Conservation (phyloP, 1,140 invertebrate genomes). For the Drosophila mauritiana region DNA sequence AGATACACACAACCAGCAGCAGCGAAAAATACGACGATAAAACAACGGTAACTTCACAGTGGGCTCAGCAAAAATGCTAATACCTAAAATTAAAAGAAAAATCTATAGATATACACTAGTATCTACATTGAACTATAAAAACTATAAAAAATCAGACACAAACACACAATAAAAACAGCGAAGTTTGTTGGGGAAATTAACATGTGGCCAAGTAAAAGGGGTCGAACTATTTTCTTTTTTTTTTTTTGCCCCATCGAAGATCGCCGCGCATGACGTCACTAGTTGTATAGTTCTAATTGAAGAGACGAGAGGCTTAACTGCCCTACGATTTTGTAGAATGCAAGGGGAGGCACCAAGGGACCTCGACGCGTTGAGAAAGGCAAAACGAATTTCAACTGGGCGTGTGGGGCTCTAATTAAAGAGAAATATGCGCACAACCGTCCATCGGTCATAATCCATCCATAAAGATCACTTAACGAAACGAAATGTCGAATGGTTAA, state of each 20-base stretch:
- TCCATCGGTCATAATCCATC: constrained; percentile 42
- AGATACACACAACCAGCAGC: constrained; percentile 7
- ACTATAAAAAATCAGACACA: constrained; percentile 15
- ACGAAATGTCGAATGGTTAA: constrained; percentile 22
- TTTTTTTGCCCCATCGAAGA: not conserved
- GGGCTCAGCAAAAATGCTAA: constrained; percentile 25
- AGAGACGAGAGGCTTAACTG: constrained; percentile 15
- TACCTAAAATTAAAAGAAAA: not conserved
- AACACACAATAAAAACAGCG: constrained; percentile 31
- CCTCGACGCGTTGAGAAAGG: not conserved
- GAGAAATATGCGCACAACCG: constrained; percentile 24
- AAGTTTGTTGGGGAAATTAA: constrained; percentile 36
- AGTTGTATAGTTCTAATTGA: constrained; percentile 54
- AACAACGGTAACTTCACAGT: constrained; percentile 32
- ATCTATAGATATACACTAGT: not conserved
- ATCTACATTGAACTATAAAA: not conserved
- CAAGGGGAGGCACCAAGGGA: constrained; percentile 6
- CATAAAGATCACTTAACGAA: constrained; percentile 40
- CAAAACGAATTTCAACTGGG: constrained; percentile 12
- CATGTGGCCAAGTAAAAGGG: constrained; percentile 29
- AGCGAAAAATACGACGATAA: constrained; percentile 16
- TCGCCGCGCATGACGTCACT: constrained; percentile 26
- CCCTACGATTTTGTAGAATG: not conserved
- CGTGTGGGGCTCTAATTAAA: constrained; percentile 44
- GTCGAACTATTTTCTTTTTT: constrained; percentile 10